A percentile compares a stretch with the other conserved stretches of the same genome.
These are phyloP conservation scores for Notiomystis cincta DNA, from an alignment of 2,113 vertebrate genomes.

Conservation along the genomic window DNA sequence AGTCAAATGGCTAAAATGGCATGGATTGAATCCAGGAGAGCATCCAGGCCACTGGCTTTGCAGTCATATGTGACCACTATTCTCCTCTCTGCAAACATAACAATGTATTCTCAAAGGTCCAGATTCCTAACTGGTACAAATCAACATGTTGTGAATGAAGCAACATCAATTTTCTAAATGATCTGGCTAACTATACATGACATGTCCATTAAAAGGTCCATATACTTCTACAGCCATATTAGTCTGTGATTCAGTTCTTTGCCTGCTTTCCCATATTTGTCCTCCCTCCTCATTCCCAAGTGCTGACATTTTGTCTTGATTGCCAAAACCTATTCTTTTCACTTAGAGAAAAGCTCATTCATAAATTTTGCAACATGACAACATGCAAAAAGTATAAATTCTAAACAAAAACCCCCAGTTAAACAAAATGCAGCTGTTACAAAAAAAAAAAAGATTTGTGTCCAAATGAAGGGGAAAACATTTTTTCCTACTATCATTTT, in stretches of 20 bases:
- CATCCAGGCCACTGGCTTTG: not conserved
- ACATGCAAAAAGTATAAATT: not conserved
- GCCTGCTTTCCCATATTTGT: not conserved
- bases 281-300: not conserved
- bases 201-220: not conserved
- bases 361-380: not conserved
- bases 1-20: not conserved
- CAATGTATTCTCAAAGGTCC: not conserved
- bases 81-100: not conserved
- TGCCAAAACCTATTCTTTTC: not conserved
- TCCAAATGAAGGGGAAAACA: not conserved
- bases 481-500: not conserved
- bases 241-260: not conserved
- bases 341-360: not conserved
- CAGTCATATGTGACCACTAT: not conserved
- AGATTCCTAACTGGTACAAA: not conserved
- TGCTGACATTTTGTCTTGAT: not conserved
- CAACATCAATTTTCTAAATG: not conserved
- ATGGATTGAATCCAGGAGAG: not conserved
- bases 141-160: not conserved
- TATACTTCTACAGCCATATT: not conserved
- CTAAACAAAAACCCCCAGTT: not conserved
- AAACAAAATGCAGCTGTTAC: not conserved
- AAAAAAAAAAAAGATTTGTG: not conserved
- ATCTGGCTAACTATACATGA: not conserved